Evolutionary conservation across 2,888 invertebrate species (phyloP), one percentile per base, ranked within the genome.

Genomic region (Endotricha flammealis): DNA sequence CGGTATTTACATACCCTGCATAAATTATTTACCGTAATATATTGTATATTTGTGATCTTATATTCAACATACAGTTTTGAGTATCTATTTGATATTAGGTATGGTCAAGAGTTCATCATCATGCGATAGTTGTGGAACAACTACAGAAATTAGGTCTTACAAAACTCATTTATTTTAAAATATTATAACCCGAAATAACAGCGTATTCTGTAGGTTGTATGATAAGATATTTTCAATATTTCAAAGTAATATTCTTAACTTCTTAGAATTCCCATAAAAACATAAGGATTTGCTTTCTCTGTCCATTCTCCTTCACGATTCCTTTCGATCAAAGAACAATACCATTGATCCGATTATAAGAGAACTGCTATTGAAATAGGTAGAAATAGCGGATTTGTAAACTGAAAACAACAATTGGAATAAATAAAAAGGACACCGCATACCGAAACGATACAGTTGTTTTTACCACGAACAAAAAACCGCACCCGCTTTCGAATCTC

Each of bases 401-500:
- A 16, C 16, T 16, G 6, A 7, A 24, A 23, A 24, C 22, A 30
- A 23, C 32, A 32, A 24, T 14, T 10, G 23, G 25, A 32, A 32
- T 32, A 32, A 32, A 32, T 32, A 25, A 25, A 32, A 32, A 32
- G 16, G 16, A 9, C 12, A 24, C 31, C 14, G 7, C 16, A 20
- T 10, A 36, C 42, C 39, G 32, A 35, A 37, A 34, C 45, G 38
- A 42, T 42, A 37, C 24, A 37, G 38, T 33, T 32, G 36, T 35
- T 27, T n/a, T 29, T 27, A 35, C 42, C 42, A 36, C 44, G 36
- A 41, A 42, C 39, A 41, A 36, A 39, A 41, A 33, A 27, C 39
- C 39, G 31, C 42, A 42, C 16, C 14, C 25, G 24, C 25, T 14
- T 11, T 32, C 11, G 4, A 49, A 49, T 53, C 42, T 44, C 53